Evolutionary conservation across 2,797 vertebrate species (phyloP), one percentile per base, ranked within the genome.

Genomic region (Leucoraja ocellata): DNA sequence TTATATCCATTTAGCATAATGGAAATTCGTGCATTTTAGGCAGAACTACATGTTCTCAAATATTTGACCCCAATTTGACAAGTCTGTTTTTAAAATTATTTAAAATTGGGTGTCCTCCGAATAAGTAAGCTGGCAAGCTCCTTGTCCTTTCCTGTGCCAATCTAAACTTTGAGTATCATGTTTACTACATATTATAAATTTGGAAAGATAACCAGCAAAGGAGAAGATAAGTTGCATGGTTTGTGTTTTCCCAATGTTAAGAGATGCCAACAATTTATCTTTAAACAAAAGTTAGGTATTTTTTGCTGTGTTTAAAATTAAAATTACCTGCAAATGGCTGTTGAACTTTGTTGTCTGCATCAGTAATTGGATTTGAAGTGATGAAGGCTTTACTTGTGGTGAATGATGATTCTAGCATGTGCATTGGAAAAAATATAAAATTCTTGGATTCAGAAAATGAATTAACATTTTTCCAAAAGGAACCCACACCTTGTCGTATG

Each of bases 261-360:
- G 65, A 21, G 21, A 13, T 58, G 14, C n/a, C 7, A 36, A 36
- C 14, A 32, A 36, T 36, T 23, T 71, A 18, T 36, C 46, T 54
- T 83, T 18, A 68, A 36, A 68, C n/a, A 71, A 90, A 65, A 68
- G 63, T n/a, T 36, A 36, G 2, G 14, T 68, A 0, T n/a, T 32
- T 21, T 7, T 68, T 90, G 32, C 58, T 68, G 54, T 68, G n/a
- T 21, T 32, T 90, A 36, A 32, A 32, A 32, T 39, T 21, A 6
- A 90, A 90, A 90, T 90, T 90, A 90, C 86, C 63, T 90, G 86
- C 32, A 63, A 68, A 68, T 90, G n/a, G n/a, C n/a, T 90, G n/a
- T n/a, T 90, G 86, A 13, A 7, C 65, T n/a, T 68, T 71, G 9
- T 5, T 28, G 71, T 90, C 86, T 68, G 28, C 84, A 32, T 68